Percentiles rank a stretch among this genome's conserved stretches.
These are phyloP conservation scores for Eupelmus urozonus DNA, from an alignment of 2,888 invertebrate species.

Conservation along the genomic window DNA sequence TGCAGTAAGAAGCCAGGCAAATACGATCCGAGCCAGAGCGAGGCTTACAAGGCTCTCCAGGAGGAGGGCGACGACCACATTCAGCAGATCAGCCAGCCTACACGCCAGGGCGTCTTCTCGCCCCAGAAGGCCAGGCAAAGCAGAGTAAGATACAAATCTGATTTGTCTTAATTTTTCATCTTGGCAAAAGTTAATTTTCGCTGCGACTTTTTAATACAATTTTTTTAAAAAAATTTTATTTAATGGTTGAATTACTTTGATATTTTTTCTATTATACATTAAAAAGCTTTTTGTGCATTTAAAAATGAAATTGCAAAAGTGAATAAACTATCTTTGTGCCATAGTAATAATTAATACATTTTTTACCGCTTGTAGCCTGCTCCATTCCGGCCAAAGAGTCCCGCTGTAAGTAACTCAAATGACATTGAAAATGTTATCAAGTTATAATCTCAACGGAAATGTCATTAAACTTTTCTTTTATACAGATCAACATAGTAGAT, in stretches of 20 bases:
- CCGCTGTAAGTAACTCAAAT: constrained; percentile 47
- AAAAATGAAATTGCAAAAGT: too few relatives aligned
- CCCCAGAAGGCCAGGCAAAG: constrained; percentile 79
- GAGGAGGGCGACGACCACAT: constrained; percentile 87
- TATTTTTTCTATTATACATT: too few relatives aligned
- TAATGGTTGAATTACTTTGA: too few relatives aligned
- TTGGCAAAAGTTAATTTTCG: too few relatives aligned
- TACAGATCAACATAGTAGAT: constrained; percentile 83
- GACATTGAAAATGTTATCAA: neutral
- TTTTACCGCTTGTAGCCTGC: constrained; percentile 46
- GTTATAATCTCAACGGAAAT: neutral
- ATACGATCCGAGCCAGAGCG: constrained; percentile 93
- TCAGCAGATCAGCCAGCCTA: constrained; percentile 85
- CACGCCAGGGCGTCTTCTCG: constrained; percentile 87
- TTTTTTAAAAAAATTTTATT: neutral
- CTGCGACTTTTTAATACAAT: too few relatives aligned
- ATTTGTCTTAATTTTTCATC: too few relatives aligned
- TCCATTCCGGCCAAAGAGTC: constrained; percentile 57
- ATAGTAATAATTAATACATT: neutral
- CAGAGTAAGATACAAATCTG: constrained; percentile 64
- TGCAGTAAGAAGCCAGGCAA: constrained; percentile 82
- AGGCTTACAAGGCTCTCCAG: constrained; percentile 91
- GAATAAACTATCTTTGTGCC: too few relatives aligned
- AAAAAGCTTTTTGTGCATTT: too few relatives aligned
- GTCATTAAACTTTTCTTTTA: constrained; percentile 7